Conservation (phyloP, 2,888 invertebrate genomes). For the Papilio demoleus region DNA sequence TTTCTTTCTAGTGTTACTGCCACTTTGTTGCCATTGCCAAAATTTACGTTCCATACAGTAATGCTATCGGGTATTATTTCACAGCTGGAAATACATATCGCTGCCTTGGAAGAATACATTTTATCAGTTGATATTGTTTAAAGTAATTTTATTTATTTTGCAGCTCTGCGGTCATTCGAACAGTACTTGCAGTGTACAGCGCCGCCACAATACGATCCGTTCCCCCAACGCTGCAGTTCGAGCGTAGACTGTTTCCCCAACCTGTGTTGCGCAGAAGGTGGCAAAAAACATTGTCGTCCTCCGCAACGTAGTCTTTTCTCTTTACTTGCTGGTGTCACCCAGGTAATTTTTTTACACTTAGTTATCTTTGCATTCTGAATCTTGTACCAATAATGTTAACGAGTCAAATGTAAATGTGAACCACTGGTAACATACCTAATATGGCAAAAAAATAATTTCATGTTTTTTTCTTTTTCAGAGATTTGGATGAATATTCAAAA, state of each 20-base stretch:
- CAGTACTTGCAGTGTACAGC: conserved; percentile 90
- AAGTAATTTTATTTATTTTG: conserved; percentile 30
- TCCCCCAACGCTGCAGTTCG: conserved; percentile 87
- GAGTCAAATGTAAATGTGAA: too few species aligned
- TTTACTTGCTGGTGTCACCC: conserved; percentile 84
- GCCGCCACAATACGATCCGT: conserved; percentile 87
- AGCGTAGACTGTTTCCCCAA: conserved; percentile 91
- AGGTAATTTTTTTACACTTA: too few species aligned
- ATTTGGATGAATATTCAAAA: conserved; percentile 65
- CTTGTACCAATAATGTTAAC: too few species aligned
- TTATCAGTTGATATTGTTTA: not conserved
- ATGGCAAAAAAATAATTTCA: too few species aligned
- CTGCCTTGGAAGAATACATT: not conserved
- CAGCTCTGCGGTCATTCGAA: conserved; percentile 80
- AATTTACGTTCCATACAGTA: too few species aligned
- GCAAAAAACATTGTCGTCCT: conserved; percentile 88
- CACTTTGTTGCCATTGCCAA: too few species aligned
- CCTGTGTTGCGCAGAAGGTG: conserved; percentile 90
- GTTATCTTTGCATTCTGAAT: too few species aligned
- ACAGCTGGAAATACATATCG: too few species aligned
- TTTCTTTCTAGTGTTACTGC: too few species aligned
- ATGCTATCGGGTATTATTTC: too few species aligned
- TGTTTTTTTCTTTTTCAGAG: conserved; percentile 63
- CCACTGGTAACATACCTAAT: too few species aligned
- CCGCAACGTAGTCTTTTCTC: conserved; percentile 88